Evolutionary conservation across 2,797 vertebrate species (phyloP).

Genomic region (Typhlichthys eigenmanni): DNA sequence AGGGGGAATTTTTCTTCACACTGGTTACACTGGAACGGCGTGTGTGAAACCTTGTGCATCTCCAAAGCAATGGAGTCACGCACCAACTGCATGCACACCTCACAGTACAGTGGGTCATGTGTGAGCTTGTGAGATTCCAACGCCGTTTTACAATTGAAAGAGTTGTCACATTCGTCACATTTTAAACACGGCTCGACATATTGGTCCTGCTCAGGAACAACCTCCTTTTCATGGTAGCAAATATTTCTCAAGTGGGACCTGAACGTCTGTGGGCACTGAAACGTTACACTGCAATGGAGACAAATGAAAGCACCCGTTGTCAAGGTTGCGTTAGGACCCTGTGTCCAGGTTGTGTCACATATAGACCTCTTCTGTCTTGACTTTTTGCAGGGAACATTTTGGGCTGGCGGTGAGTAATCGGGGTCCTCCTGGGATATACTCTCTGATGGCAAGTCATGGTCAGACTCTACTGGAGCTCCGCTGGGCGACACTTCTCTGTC

Average conservation of each 20-base stretch:
- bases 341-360: conserved; percentile 27
- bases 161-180: conserved; percentile 70
- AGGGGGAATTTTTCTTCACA: conserved; percentile 71
- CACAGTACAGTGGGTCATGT: conserved; percentile 74
- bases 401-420: conserved; percentile 21
- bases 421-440: conserved; percentile 26
- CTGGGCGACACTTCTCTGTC: conserved; percentile 47
- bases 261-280: conserved; percentile 73
- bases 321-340: not conserved
- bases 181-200: conserved; percentile 65
- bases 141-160: conserved; percentile 70
- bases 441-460: conserved; percentile 35
- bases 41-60: conserved; percentile 74
- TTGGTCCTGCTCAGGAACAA: conserved; percentile 64
- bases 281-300: conserved; percentile 70
- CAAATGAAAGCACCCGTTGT: conserved; percentile 63
- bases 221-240: conserved; percentile 72
- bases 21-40: conserved; percentile 71
- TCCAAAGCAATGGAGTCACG: conserved; percentile 63
- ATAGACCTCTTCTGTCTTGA: conserved; percentile 43
- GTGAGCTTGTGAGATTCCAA: conserved; percentile 74
- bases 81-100: conserved; percentile 72
- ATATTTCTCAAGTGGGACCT: conserved; percentile 71
- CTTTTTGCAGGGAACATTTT: conserved; percentile 5
- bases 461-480: conserved; percentile 6